Evolutionary conservation across 1,140 invertebrate genomes (phyloP), one percentile per base, ranked within the genome.

Genomic region (Nymphalis io): DNA sequence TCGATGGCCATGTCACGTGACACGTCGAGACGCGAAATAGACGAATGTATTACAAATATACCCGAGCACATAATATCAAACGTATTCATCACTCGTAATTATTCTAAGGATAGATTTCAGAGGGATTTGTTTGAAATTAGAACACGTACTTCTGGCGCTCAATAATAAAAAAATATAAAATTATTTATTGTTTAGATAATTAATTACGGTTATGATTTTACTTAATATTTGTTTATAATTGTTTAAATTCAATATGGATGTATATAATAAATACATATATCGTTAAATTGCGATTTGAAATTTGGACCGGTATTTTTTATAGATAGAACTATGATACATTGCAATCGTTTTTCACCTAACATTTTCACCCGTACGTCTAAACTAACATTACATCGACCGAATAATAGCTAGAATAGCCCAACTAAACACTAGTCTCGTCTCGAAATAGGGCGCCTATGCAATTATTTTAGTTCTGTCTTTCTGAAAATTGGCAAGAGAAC

Each of bases 401-500:
- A 87, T 84, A 88, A 89, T 83, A 82, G 83, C 87, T 88, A 91
- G 84, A 89, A 89, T 89, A 87, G 85, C 88, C 83, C 84, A 86
- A 87, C 84, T 87, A 85, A 84, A 85, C 84, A 84, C 80, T 83
- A 82, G 75, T 81, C 76, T 73, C 78, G 74, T 79, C 87, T 84
- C 81, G 81, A 91, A 91, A 91, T 91, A 91, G 89, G 89, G 86
- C 89, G 86, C 83, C 84, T 89, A 88, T 89, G 84, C 82, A 88
- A 90, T 91, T 90, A 91, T 91, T 91, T 91, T 89, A 90, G 89
- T 77, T 88, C 88, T 85, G 89, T 90, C 89, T 91, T 91, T 91
- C 88, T 90, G 89, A 90, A 91, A 91, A 91, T 91, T 91, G 89
- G 89, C 88, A 91, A 85, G 87, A 81, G 81, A 87, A 84, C 85